Base-by-base conservation (phyloP, 2,113 vertebrate species). In the Nesogale talazaci region DNA sequence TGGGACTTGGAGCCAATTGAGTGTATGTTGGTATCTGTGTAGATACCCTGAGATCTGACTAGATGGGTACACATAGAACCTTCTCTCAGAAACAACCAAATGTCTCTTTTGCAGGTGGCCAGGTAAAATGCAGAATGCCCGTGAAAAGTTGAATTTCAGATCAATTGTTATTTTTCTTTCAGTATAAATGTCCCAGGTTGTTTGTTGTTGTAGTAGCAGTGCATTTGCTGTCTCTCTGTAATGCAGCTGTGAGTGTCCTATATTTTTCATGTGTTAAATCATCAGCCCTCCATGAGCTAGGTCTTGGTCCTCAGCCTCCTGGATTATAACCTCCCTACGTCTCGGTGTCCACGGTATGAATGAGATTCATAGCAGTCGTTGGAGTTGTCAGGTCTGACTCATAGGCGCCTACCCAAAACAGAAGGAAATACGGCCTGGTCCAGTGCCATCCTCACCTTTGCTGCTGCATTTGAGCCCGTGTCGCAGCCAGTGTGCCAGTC, bases 191-290 rank as follows among this genome's bases (percentile, higher is more conserved):
- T 80, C 79, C 65, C 80, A 56, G 56, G 34, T 67, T 52, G 46
- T 52, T 52, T 76, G 76, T 75, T 10, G 22, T 83, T 79, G n/a
- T n/a, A n/a, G n/a, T n/a, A n/a, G n/a, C n/a, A n/a, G n/a, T n/a
- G n/a, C n/a, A n/a, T 52, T 52, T 76, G 76, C 70, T 10, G 22
- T 83, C 76, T 38, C 90, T 95, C 85, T 94, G 95, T 89, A 95
- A 88, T 94, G 89, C 70, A 72, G 10, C 89, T 90, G 27, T 38
- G 46, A 25, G 34, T n/a, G 2, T 70, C 80, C 40, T 92, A 20
- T 72, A 9, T 59, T 94, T 93, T 52, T 85, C 75, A 61, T 81
- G 90, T 90, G 23, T 63, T 90, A 59, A 56, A 70, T 70, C 70
- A 8, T 11, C 20, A 81, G 83, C 29, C 57, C 63, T 46, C 0